Evolutionary conservation across 1,140 invertebrate species (phyloP).

Genomic region (Hestina assimilis): DNA sequence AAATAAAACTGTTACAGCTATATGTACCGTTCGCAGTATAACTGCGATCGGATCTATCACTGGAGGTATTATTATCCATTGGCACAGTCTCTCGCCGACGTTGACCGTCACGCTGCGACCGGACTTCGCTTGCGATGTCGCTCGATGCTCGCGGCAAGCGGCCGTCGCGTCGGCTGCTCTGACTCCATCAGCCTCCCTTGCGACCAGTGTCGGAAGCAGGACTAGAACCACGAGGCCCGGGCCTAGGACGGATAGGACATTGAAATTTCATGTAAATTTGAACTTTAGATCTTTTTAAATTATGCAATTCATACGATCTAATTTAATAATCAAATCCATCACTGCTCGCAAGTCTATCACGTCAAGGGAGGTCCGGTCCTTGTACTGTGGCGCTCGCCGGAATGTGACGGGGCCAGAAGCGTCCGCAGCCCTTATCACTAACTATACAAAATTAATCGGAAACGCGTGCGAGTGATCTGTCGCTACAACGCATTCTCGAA

Average conservation of each 20-base stretch:
- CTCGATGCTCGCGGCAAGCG: conserved; percentile 2
- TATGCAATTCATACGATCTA: too few species aligned
- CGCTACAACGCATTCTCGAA: neutral
- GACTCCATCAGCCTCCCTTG: too few species aligned
- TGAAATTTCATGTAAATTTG: too few species aligned
- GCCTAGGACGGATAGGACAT: too few species aligned
- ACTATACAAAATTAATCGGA: conserved; percentile 26
- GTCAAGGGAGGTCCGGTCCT: conserved; percentile 20
- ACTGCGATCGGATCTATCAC: conserved; percentile 59
- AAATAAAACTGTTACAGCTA: conserved; percentile 69
- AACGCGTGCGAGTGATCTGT: conserved; percentile 5
- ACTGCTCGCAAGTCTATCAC: conserved; percentile 5
- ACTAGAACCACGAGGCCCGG: neutral
- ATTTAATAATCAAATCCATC: too few species aligned
- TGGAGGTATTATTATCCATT: conserved; percentile 51
- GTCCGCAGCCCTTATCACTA: conserved; percentile 23
- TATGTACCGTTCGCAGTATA: conserved; percentile 53
- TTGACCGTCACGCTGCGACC: conserved; percentile 29
- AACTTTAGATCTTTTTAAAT: too few species aligned
- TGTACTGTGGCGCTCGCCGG: conserved; percentile 42
- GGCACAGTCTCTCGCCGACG: conserved; percentile 35
- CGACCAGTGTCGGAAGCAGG: too few species aligned
- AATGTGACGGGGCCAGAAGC: conserved; percentile 42
- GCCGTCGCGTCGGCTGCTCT: too few species aligned
- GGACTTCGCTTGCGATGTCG: conserved; percentile 8